phyloP scores from a whole-genome alignment of 2,113 vertebrate genomes.

The Pithys albifrons region DNA sequence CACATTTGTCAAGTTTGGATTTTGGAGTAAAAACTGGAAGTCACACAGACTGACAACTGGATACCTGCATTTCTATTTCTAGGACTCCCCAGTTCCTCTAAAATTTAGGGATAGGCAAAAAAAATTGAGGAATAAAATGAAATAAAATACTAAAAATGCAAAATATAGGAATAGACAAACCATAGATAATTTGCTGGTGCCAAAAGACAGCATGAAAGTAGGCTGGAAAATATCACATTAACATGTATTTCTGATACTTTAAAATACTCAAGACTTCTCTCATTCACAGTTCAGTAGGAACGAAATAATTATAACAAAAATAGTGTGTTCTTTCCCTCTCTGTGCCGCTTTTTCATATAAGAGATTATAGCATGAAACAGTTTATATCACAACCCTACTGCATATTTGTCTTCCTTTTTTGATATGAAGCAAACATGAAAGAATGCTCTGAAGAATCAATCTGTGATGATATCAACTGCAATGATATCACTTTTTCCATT shows the following conservation, averaged over 20 bases:
- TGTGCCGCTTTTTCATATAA: background rate
- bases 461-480: background rate
- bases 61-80: background rate
- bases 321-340: background rate
- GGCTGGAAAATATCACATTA: background rate
- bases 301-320: background rate
- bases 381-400: background rate
- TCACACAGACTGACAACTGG: background rate
- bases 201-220: background rate
- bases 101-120: background rate
- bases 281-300: background rate
- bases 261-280: background rate
- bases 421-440: background rate
- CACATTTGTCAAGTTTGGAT: fast-evolving
- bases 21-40: background rate
- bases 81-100: background rate
- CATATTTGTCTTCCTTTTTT: background rate
- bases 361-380: background rate
- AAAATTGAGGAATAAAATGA: background rate
- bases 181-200: background rate
- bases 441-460: background rate
- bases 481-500: background rate
- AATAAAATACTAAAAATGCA: background rate
- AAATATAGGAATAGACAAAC: background rate
- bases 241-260: background rate